phyloP scores from a whole-genome alignment of 2,888 invertebrate genomes.

The Rhimphoctona megacephalus region DNA sequence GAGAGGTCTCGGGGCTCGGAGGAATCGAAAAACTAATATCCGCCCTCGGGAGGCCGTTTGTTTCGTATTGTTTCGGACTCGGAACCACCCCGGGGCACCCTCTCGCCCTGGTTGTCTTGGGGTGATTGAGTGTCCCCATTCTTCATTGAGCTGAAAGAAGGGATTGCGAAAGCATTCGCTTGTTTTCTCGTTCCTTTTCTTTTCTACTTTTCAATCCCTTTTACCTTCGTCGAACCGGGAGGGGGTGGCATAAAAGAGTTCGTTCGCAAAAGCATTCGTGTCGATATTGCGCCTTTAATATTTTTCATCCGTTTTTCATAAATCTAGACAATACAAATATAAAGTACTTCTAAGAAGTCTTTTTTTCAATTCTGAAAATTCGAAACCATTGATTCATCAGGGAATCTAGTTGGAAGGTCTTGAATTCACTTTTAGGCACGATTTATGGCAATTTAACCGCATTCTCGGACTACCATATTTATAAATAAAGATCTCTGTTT shows the following conservation, averaged over 20 bases:
- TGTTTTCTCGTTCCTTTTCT: conserved; percentile 66
- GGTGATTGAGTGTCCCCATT: conserved; percentile 84
- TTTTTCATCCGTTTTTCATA: conserved; percentile 49
- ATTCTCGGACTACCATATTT: too few species aligned
- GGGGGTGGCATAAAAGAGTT: conserved; percentile 32
- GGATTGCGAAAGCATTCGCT: conserved; percentile 63
- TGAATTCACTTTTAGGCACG: background rate
- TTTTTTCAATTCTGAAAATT: background rate
- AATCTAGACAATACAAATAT: conserved; percentile 6
- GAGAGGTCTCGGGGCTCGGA: conserved; percentile 73
- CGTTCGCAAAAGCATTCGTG: conserved; percentile 21
- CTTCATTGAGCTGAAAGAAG: conserved; percentile 77
- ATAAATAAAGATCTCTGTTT: background rate
- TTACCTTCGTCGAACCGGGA: conserved; percentile 22
- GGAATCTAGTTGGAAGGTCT: background rate
- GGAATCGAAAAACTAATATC: conserved; percentile 85
- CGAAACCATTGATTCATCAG: background rate
- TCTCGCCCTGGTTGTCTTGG: conserved; percentile 79
- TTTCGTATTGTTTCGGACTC: conserved; percentile 84
- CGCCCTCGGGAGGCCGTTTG: conserved; percentile 83
- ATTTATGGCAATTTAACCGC: background rate
- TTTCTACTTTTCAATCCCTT: conserved; percentile 56
- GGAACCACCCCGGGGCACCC: conserved; percentile 50
- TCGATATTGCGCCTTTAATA: conserved; percentile 48
- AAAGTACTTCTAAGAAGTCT: background rate